Base-by-base conservation (phyloP, 2,113 vertebrate species). In the Galeopterus variegatus region DNA sequence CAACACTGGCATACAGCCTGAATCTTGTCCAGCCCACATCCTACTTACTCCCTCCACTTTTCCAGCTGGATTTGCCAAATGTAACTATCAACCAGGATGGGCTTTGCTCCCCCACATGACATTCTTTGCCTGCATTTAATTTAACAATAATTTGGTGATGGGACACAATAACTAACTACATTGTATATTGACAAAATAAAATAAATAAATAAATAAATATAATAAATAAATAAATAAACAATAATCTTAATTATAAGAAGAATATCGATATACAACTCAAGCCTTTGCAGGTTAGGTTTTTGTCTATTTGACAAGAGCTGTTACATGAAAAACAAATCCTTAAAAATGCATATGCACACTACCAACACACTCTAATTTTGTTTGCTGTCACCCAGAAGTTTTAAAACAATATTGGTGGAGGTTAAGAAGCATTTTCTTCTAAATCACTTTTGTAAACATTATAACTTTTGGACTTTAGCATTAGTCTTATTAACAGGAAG, bases 171-270 rank as follows among this genome's bases (percentile, higher is more conserved):
- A n/a, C n/a, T n/a, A n/a, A n/a, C n/a, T n/a, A n/a, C n/a, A n/a
- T n/a, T n/a, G n/a, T n/a, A n/a, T n/a, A n/a, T n/a, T n/a, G n/a
- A n/a, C n/a, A n/a, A n/a, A n/a, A n/a, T n/a, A n/a, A n/a, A n/a
- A n/a, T n/a, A n/a, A n/a, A n/a, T n/a, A n/a, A n/a, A n/a, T n/a
- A n/a, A n/a, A n/a, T n/a, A n/a, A n/a, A n/a, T n/a, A n/a, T n/a
- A n/a, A n/a, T n/a, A n/a, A n/a, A n/a, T n/a, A n/a, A n/a, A n/a
- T n/a, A n/a, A n/a, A n/a, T n/a, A n/a, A 88, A 45, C 14, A 75
- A 81, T 77, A 50, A 24, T 15, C 50, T 87, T 72, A 82, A 21
- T 89, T 76, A 87, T 77, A 54, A 86, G 36, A 80, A 93, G 81
- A 90, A 89, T 48, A 75, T 41, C 4, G 18, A 64, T 26, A 50